phyloP scores from a whole-genome alignment of 2,888 invertebrate genomes.

The Sinopyrophorus schimmeli region DNA sequence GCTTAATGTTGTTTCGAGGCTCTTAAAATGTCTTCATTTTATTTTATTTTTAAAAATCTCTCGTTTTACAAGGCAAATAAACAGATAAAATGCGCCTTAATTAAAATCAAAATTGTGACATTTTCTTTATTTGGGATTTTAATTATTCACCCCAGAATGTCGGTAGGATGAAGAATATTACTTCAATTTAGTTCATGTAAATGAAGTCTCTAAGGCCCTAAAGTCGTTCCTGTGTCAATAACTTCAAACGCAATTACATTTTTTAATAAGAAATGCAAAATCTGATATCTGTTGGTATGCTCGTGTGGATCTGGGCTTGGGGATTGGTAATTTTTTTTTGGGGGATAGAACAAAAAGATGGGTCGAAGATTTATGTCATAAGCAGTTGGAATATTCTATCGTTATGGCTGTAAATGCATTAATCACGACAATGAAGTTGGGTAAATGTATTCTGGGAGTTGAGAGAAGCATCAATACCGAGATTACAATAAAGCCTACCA shows the following conservation, averaged over 20 bases:
- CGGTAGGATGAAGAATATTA: slow-evolving; percentile 32
- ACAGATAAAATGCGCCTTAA: slow-evolving; percentile 18
- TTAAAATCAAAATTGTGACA: slow-evolving; percentile 26
- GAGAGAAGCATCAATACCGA: slow-evolving; percentile 45
- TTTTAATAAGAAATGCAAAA: slow-evolving; percentile 26
- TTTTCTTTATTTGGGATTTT: slow-evolving; percentile 29
- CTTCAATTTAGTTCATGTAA: slow-evolving; percentile 43
- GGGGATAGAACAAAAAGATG: too few species aligned
- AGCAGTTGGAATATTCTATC: slow-evolving; percentile 12
- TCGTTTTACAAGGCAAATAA: not conserved
- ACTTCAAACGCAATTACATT: slow-evolving; percentile 25
- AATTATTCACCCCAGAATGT: slow-evolving; percentile 34
- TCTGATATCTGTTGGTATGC: slow-evolving; percentile 18
- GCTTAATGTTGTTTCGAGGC: too few species aligned
- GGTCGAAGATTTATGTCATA: slow-evolving; percentile 10
- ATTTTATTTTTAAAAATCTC: too few species aligned
- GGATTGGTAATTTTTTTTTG: too few species aligned
- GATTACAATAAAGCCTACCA: slow-evolving; percentile 47
- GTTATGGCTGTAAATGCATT: slow-evolving; percentile 28
- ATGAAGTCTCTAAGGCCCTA: slow-evolving; percentile 36
- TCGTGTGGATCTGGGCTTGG: too few species aligned
- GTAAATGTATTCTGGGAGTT: slow-evolving; percentile 42
- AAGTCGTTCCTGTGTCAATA: slow-evolving; percentile 32
- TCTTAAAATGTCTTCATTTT: too few species aligned
- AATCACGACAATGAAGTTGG: slow-evolving; percentile 37